These are phyloP conservation scores for Cryptomyrus ogoouensis DNA, from an alignment of 2,113 vertebrate genomes.

Conservation along the genomic window DNA sequence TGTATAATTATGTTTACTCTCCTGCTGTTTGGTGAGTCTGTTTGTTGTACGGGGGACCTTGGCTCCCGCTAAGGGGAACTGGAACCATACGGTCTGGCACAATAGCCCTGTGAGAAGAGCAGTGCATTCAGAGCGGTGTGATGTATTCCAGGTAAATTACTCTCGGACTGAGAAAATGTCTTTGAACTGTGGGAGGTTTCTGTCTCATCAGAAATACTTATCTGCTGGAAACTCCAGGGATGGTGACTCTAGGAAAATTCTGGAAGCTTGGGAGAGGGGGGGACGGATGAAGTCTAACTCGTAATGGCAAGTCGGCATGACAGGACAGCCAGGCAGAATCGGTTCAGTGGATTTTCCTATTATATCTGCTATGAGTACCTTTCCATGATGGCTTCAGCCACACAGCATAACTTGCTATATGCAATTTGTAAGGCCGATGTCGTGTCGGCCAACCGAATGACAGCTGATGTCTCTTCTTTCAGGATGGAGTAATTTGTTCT, in stretches of 20 bases:
- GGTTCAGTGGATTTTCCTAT: slow-evolving; percentile 54
- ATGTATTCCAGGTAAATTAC: neutral
- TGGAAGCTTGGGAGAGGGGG: slow-evolving; percentile 24
- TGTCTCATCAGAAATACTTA: slow-evolving; percentile 2
- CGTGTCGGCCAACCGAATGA: slow-evolving; percentile 18
- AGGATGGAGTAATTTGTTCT: slow-evolving; percentile 27
- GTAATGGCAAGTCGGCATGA: slow-evolving; percentile 52
- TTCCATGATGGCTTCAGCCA: slow-evolving; percentile 22
- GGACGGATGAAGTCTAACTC: slow-evolving; percentile 30
- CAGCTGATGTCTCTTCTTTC: slow-evolving; percentile 20
- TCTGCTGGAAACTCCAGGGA: slow-evolving; percentile 33
- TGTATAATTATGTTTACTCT: slow-evolving; percentile 7
- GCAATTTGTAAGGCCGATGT: slow-evolving; percentile 30
- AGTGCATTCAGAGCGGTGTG: neutral
- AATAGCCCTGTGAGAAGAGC: neutral
- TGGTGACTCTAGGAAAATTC: slow-evolving; percentile 36
- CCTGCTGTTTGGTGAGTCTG: slow-evolving; percentile 13
- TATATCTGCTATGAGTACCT: slow-evolving; percentile 48
- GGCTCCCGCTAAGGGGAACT: neutral
- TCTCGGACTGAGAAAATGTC: neutral
- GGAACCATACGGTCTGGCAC: neutral
- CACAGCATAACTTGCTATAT: slow-evolving; percentile 31
- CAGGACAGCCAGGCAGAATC: slow-evolving; percentile 40
- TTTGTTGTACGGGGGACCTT: neutral
- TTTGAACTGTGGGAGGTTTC: neutral